Evolutionary conservation across 2,113 vertebrate species (phyloP), one percentile per base, ranked within the genome.

Genomic region (Macrotis lagotis): DNA sequence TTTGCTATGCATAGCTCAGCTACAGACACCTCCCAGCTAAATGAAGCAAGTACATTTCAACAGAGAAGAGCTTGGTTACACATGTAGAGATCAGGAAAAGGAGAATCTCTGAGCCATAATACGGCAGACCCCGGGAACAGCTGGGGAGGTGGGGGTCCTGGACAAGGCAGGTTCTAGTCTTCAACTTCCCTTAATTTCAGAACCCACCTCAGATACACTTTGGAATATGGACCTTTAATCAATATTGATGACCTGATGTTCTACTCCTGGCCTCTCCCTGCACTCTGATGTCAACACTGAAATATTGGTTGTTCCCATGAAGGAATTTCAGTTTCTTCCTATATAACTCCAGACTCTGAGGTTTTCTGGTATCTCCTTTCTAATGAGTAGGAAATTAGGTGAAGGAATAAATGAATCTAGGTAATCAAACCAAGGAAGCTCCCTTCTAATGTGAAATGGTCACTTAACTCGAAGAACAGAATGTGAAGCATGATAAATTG

Each of bases 21-120:
- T 98, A 98, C 98, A 98, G 98, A 98, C 98, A 98, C 97, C 97
- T 98, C 98, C 97, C 93, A 50, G 98, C 98, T 98, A 98, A 99
- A 99, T 98, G 98, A 98, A 98, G 98, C 98, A 97, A 3, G 59
- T 93, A 92, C 97, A 96, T 97, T 98, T 98, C 98, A 95, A 93
- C 98, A 96, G 97, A 98, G 95, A 95, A 98, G 96, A 93, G 96
- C 96, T 98, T 98, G 97, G 98, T 98, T 98, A 96, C 98, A 98
- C 92, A 95, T 93, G 97, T 93, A 74, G 93, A 95, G 96, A 95
- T 95, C 12, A 50, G 97, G 95, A 97, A 48, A 48, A 96, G 96
- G 93, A 96, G 97, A 52, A 92, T 3, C 91, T 83, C 51, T 0
- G 4, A 55, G 89, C 91, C 92, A 47, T 51, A 93, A 95, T 11